These are phyloP conservation scores for Scomber colias DNA, from an alignment of 2,113 vertebrate species.

Conservation along the genomic window DNA sequence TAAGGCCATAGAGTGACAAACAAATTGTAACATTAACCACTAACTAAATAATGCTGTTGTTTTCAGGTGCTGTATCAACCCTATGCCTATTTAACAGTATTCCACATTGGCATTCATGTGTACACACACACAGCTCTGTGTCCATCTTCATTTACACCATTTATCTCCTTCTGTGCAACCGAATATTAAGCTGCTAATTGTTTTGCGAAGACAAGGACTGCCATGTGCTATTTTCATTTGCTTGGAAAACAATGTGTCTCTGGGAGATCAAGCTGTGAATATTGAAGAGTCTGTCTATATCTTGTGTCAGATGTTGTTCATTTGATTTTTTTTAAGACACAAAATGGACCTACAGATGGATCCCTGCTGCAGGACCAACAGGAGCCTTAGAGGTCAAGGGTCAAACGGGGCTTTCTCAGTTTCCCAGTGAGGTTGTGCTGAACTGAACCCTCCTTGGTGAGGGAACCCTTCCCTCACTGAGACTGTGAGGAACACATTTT, in stretches of 20 bases:
- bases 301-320: slow-evolving; percentile 80
- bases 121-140: slow-evolving; percentile 6
- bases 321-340: slow-evolving; percentile 78
- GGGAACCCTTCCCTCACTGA: slow-evolving; percentile 44
- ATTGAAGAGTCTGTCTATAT: slow-evolving; percentile 79
- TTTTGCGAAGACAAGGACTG: slow-evolving; percentile 56
- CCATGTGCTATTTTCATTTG: slow-evolving; percentile 67
- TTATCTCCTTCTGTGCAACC: slow-evolving; percentile 57
- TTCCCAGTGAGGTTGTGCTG: slow-evolving; percentile 58
- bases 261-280: slow-evolving; percentile 79
- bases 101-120: slow-evolving; percentile 18
- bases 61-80: slow-evolving; percentile 31
- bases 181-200: slow-evolving; percentile 76
- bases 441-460: slow-evolving; percentile 45
- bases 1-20: slow-evolving; percentile 36
- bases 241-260: slow-evolving; percentile 66
- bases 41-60: background rate
- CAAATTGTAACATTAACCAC: slow-evolving; percentile 23
- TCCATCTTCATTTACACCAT: slow-evolving; percentile 37
- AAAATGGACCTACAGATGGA: slow-evolving; percentile 74
- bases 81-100: slow-evolving; percentile 23
- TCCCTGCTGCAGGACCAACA: slow-evolving; percentile 56
- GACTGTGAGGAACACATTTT: slow-evolving; percentile 62
- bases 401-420: slow-evolving; percentile 68
- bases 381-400: slow-evolving; percentile 70